Evolutionary conservation across 2,113 vertebrate species (phyloP).

Genomic region (Condylura cristata): DNA sequence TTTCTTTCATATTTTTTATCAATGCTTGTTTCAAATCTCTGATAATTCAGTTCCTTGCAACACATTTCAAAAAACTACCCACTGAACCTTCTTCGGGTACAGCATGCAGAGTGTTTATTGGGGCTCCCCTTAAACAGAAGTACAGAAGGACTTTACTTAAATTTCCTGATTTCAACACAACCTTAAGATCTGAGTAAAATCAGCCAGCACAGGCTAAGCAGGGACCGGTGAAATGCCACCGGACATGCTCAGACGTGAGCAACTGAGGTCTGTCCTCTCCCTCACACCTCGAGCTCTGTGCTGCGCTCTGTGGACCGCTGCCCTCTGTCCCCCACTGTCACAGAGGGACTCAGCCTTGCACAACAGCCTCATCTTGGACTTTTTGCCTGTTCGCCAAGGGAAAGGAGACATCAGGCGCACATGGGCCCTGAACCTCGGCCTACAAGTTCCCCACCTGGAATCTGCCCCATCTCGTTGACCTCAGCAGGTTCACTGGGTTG

Average conservation of each 20-base stretch:
- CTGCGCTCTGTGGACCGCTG: no score
- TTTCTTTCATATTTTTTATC: not conserved
- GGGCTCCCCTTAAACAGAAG: not conserved
- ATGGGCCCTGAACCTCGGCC: no score
- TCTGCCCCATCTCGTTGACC: not conserved
- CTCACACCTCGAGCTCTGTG: no score
- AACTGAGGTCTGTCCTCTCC: no score
- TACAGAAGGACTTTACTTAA: constrained; percentile 1
- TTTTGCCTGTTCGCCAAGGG: no score
- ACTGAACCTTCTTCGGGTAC: not conserved
- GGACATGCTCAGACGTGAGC: no score
- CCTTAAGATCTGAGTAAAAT: not conserved
- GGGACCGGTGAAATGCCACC: no score
- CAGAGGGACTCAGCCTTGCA: no score
- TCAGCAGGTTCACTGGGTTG: not conserved
- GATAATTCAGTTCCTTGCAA: not conserved
- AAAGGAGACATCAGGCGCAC: no score
- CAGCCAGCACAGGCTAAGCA: no score
- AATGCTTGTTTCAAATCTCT: not conserved
- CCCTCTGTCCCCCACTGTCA: not conserved
- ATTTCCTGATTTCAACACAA: not conserved
- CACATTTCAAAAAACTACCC: not conserved
- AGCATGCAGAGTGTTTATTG: not conserved
- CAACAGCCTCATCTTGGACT: no score
- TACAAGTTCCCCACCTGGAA: not conserved